phyloP scores from a whole-genome alignment of 2,797 vertebrate genomes.

The Acipenser oxyrinchus region DNA sequence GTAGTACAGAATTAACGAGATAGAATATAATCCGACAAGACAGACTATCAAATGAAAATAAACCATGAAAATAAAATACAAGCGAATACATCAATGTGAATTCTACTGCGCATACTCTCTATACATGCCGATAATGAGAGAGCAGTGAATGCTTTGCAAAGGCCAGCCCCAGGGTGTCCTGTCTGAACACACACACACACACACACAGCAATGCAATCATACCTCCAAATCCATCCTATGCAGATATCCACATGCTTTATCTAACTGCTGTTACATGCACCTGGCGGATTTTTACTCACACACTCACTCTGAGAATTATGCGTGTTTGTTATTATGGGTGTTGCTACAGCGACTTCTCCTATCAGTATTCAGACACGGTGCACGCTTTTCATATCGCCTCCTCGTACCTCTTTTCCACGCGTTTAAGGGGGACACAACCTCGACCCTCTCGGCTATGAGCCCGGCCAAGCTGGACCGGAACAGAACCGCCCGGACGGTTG shows the following conservation, averaged over 20 bases:
- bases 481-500: slow-evolving; percentile 76
- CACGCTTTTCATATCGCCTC: neutral
- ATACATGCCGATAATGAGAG: too few relatives aligned
- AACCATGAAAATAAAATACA: too few relatives aligned
- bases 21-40: too few relatives aligned
- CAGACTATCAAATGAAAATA: too few relatives aligned
- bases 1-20: too few relatives aligned
- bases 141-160: too few relatives aligned
- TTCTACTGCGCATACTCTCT: too few relatives aligned
- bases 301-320: neutral
- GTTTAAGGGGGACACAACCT: slow-evolving; percentile 82
- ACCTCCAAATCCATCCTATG: too few relatives aligned
- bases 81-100: too few relatives aligned
- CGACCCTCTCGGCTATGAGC: slow-evolving; percentile 79
- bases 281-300: neutral
- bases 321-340: neutral
- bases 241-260: neutral
- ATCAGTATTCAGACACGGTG: neutral
- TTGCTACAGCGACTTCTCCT: neutral
- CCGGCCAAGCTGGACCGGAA: slow-evolving; percentile 75
- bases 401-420: slow-evolving; percentile 89
- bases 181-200: too few relatives aligned
- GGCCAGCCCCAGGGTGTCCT: too few relatives aligned
- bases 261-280: neutral
- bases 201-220: too few relatives aligned